Evolutionary conservation across 2,888 invertebrate species (phyloP), one percentile per base, ranked within the genome.

Genomic region (Euplagia quadripunctaria): DNA sequence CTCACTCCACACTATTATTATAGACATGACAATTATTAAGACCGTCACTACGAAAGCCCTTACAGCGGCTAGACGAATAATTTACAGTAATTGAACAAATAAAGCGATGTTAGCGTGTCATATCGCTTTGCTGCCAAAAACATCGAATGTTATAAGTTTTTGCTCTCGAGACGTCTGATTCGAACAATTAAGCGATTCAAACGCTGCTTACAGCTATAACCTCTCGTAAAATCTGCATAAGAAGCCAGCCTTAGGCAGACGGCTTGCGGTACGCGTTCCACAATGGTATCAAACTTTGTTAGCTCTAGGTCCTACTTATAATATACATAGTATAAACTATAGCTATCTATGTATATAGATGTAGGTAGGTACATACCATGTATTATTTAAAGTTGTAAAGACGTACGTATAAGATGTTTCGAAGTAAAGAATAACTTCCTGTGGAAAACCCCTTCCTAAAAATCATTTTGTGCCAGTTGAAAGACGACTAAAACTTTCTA

Each of bases 191-290:
- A 93, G 88, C 90, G 86, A 90, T 91, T 87, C 85, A 69, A 88
- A 86, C 85, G 87, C 87, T 88, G 89, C 88, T 91, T 90, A 89
- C 84, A 88, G 90, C 86, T 85, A 88, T 89, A 88, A 87, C 89
- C 88, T 90, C 90, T 92, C 92, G 87, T 93, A 91, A 93, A 94
- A 93, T 93, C 89, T 92, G 89, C 92, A 94, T 94, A 93, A 93
- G 94, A 93, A 93, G 91, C 91, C 85, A 88, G 86, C 86, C 87
- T 88, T 84, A 83, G 85, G 85, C 85, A 84, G 86, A 85, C 88
- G 87, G 82, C 86, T 88, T 89, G 90, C 79, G 88, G 87, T 85
- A 31, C 46, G 17, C 55, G 79, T 73, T 85, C 87, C 76, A 90
- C 88, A 92, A 74, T 88, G 86, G 80, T 16, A 41, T 42, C 76